A percentile compares a stretch with the other conserved stretches of the same genome.
Conservation (phyloP, 1,140 invertebrate genomes). For the Eufriesea mexicana region DNA sequence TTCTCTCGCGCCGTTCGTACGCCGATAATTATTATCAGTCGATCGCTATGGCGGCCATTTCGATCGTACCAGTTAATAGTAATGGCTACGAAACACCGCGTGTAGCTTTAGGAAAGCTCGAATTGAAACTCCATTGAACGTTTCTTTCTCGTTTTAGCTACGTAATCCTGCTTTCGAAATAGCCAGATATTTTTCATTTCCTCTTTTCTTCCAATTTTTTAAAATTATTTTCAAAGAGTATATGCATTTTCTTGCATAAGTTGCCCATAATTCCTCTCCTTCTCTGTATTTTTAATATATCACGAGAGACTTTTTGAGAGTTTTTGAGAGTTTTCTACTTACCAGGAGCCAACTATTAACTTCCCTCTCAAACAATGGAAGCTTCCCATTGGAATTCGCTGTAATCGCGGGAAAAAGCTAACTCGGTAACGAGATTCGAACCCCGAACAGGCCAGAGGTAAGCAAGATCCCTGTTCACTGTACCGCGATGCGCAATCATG, state of each 20-base stretch:
- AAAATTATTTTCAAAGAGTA: too few species aligned
- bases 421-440: not conserved
- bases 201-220: too few species aligned
- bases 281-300: too few species aligned
- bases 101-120: not conserved
- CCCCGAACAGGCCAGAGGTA: not conserved
- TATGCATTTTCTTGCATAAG: too few species aligned
- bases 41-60: not conserved
- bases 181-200: not conserved
- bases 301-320: not conserved
- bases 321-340: not conserved
- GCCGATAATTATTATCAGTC: constrained; percentile 18
- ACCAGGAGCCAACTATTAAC: not conserved
- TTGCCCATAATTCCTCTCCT: too few species aligned
- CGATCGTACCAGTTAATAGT: not conserved
- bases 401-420: not conserved
- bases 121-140: not conserved
- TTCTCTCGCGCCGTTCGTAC: not conserved
- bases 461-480: not conserved
- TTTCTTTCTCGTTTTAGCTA: not conserved
- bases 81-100: not conserved
- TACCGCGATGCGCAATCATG: not conserved
- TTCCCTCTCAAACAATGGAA: not conserved
- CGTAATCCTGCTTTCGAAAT: not conserved
- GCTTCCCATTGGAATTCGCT: not conserved